Evolutionary conservation across 2,888 invertebrate genomes (phyloP).

Genomic region (Embidobia sp.): DNA sequence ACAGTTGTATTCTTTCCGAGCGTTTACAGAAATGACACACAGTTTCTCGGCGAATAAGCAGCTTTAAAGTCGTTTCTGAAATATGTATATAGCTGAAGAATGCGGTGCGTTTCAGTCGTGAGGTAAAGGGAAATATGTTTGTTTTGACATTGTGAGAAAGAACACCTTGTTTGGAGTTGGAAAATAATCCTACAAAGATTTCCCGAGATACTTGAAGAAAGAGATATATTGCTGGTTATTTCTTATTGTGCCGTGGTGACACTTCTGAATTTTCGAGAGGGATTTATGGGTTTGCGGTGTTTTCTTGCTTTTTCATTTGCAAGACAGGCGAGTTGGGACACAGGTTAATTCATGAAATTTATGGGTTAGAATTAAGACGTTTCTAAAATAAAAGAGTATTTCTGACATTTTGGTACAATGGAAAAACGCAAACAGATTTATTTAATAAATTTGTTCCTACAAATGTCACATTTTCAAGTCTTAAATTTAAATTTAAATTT

Average conservation of each 20-base stretch:
- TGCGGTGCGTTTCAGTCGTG: not conserved
- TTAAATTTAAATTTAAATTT: too few relatives aligned
- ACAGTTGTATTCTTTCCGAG: too few relatives aligned
- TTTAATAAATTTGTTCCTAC: too few relatives aligned
- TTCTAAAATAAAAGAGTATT: too few relatives aligned
- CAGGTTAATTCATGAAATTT: too few relatives aligned
- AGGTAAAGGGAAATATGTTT: conserved; percentile 16
- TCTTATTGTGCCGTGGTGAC: conserved; percentile 19
- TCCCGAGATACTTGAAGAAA: conserved; percentile 9
- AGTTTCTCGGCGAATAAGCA: not conserved
- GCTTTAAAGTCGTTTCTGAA: not conserved
- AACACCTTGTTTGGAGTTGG: conserved; percentile 1
- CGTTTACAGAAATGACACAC: not conserved
- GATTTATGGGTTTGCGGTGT: conserved; percentile 4
- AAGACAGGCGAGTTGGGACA: too few relatives aligned
- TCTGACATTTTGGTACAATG: too few relatives aligned
- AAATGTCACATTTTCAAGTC: too few relatives aligned
- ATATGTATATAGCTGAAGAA: not conserved
- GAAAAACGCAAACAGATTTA: too few relatives aligned
- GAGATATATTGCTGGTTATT: conserved; percentile 10
- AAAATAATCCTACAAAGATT: conserved; percentile 22
- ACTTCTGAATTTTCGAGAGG: conserved; percentile 7
- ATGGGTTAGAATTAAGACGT: not conserved
- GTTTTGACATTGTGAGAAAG: conserved; percentile 19
- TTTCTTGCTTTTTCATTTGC: not conserved